phyloP scores from a whole-genome alignment of 1,140 invertebrate species.

The Agrypnia vestita region DNA sequence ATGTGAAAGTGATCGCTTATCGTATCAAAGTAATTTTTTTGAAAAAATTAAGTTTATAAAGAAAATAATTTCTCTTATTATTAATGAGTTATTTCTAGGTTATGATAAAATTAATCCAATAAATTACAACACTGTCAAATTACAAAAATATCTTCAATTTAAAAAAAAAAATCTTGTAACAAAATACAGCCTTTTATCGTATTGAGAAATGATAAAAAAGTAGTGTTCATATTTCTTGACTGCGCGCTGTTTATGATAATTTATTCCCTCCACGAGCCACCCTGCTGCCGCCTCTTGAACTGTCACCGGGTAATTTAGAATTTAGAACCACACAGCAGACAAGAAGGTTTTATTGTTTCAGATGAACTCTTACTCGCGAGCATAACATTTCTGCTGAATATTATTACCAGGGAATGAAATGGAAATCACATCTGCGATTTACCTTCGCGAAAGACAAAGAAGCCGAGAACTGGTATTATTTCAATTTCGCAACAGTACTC shows the following conservation, averaged over 20 bases:
- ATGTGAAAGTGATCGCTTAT: too few species aligned
- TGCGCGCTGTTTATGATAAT: slow-evolving; percentile 45
- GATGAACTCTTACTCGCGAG: slow-evolving; percentile 55
- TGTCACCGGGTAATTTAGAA: slow-evolving; percentile 60
- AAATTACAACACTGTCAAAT: too few species aligned
- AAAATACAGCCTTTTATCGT: too few species aligned
- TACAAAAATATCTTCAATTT: too few species aligned
- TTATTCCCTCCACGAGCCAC: slow-evolving; percentile 59
- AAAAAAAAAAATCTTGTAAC: too few species aligned
- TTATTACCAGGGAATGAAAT: slow-evolving; percentile 14
- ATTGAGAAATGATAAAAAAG: slow-evolving; percentile 15
- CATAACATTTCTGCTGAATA: neutral
- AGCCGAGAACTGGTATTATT: too few species aligned
- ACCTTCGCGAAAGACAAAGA: neutral
- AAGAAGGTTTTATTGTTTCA: slow-evolving; percentile 61
- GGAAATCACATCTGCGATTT: neutral
- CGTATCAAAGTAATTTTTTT: too few species aligned
- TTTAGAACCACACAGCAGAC: slow-evolving; percentile 52
- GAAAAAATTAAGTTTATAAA: too few species aligned
- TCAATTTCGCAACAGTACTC: too few species aligned
- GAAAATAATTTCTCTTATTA: too few species aligned
- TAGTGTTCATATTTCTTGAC: slow-evolving; percentile 27
- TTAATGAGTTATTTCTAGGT: too few species aligned
- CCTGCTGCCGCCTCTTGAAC: slow-evolving; percentile 56
- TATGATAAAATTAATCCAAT: too few species aligned